These are phyloP conservation scores for Characodon lateralis DNA, from an alignment of 2,797 vertebrate genomes.

Conservation along the genomic window DNA sequence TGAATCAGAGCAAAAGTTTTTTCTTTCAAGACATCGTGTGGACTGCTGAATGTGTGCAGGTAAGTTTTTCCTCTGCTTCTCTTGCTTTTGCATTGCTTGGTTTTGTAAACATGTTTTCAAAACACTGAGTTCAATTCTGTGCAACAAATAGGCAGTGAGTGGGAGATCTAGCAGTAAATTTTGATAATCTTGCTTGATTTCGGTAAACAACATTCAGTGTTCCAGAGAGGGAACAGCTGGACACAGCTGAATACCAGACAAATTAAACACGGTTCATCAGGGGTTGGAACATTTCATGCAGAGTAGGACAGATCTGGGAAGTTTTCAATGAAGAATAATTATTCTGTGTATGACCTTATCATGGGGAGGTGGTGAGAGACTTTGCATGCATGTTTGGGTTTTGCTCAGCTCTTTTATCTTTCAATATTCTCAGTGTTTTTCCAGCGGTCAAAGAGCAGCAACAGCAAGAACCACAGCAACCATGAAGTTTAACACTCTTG, in stretches of 20 bases:
- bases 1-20: constrained; percentile 3
- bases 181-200: background rate
- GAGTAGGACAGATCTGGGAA: constrained; percentile 13
- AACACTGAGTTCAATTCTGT: background rate
- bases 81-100: background rate
- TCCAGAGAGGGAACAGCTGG: constrained; percentile 47
- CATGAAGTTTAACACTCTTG: constrained; percentile 74
- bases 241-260: constrained; percentile 39
- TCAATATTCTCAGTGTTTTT: constrained; percentile 19
- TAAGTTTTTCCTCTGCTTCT: constrained; percentile 24
- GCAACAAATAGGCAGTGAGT: background rate
- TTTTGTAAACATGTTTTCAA: constrained; percentile 9
- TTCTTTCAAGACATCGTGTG: constrained; percentile 11
- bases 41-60: constrained; percentile 44
- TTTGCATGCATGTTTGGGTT: constrained; percentile 9
- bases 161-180: background rate
- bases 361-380: background rate
- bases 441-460: constrained; percentile 31
- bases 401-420: constrained; percentile 14
- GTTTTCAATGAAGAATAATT: constrained; percentile 19
- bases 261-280: constrained; percentile 16
- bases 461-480: constrained; percentile 22
- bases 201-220: background rate
- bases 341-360: background rate
- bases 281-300: constrained; percentile 30